These are phyloP conservation scores for Cyclura pinguis DNA, from an alignment of 2,797 vertebrate species.

Conservation along the genomic window DNA sequence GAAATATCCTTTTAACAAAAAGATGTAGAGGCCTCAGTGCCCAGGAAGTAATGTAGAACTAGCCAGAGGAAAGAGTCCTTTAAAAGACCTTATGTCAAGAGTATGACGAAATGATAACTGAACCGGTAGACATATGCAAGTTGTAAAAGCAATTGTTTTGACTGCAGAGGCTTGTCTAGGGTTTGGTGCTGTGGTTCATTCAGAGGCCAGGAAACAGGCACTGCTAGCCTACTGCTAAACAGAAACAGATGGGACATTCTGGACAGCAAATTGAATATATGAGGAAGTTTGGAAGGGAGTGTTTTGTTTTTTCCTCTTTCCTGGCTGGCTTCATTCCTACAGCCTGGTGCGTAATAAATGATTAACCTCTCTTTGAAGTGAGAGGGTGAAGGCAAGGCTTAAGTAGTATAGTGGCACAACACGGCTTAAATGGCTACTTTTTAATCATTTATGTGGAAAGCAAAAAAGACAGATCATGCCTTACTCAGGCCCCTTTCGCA, in stretches of 20 bases:
- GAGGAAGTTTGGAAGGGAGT: constrained; percentile 9
- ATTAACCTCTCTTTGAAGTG: background rate
- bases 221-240: constrained; percentile 21
- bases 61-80: background rate
- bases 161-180: constrained; percentile 29
- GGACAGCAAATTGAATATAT: constrained; percentile 19
- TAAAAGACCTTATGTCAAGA: background rate
- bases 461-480: background rate
- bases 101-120: background rate
- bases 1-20: background rate
- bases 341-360: background rate
- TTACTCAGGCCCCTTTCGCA: too few relatives aligned
- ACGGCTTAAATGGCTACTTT: background rate
- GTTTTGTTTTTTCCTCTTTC: constrained; percentile 10
- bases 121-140: constrained; percentile 5
- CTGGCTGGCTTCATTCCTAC: background rate
- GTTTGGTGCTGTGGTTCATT: constrained; percentile 20
- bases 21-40: background rate
- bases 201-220: constrained; percentile 41
- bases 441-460: background rate
- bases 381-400: background rate
- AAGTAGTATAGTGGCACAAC: background rate
- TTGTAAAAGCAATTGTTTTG: constrained; percentile 37
- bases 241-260: constrained; percentile 41
- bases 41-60: background rate